A percentile compares a stretch with the other conserved stretches of the same genome.
Evolutionary conservation across 2,113 vertebrate species (phyloP).

Genomic region (Engraulis encrasicolus): DNA sequence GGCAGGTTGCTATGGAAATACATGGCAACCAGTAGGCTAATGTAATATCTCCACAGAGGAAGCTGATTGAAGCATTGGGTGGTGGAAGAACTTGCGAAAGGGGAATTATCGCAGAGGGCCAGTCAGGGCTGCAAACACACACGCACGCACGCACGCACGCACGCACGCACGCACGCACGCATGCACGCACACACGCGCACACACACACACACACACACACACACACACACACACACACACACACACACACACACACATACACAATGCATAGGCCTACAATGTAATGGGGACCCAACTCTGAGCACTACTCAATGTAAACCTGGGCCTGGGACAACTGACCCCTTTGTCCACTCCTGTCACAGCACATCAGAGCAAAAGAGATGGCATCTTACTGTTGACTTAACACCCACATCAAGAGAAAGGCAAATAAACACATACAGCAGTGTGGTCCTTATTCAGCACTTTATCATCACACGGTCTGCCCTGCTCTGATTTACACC

Average conservation of each 20-base stretch:
- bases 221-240: no score
- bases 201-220: no score
- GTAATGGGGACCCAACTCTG: no score
- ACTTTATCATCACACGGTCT: background rate
- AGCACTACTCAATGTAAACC: no score
- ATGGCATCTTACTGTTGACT: background rate
- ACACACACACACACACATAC: no score
- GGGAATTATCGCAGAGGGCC: background rate
- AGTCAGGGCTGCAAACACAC: no score
- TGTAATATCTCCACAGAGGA: slow-evolving; percentile 85
- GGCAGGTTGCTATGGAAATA: slow-evolving; percentile 99
- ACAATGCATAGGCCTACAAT: no score
- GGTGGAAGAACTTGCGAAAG: background rate
- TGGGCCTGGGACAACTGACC: no score
- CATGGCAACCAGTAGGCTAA: slow-evolving; percentile 98
- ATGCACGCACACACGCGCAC: no score
- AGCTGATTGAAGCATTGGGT: background rate
- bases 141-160: no score
- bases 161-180: no score
- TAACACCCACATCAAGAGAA: background rate
- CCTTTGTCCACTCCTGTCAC: no score
- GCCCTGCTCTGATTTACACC: background rate
- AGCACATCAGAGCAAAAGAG: background rate
- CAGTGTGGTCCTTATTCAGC: background rate
- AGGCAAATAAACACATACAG: background rate